A percentile compares a stretch with the other conserved stretches of the same genome.
Evolutionary conservation across 2,888 invertebrate species (phyloP).

Genomic region (Hirudinaria manillensis): DNA sequence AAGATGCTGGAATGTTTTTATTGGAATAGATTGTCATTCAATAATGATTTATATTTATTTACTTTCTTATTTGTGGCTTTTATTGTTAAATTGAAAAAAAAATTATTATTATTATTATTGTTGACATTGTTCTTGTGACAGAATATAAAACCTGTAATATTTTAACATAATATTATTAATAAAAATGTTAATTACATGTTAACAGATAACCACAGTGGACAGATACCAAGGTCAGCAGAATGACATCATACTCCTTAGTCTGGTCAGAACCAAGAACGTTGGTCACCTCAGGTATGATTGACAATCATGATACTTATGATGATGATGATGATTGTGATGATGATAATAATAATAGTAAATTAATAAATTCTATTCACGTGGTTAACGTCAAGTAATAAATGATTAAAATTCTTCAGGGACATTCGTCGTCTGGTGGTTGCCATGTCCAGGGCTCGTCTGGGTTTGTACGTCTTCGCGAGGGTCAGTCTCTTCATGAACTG

Average conservation of each 20-base stretch:
- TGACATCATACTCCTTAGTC: constrained; percentile 89
- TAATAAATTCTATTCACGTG: not conserved
- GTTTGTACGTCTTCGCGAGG: constrained; percentile 89
- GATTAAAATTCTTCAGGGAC: constrained; percentile 59
- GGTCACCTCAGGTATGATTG: constrained; percentile 69
- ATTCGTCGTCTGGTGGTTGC: constrained; percentile 93
- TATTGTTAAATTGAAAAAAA: too few relatives aligned
- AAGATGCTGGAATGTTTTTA: not conserved
- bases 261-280: constrained; percentile 92
- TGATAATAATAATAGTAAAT: not conserved
- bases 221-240: constrained; percentile 99
- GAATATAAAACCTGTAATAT: too few relatives aligned
- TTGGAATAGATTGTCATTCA: not conserved
- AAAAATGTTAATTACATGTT: too few relatives aligned
- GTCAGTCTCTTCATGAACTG: constrained; percentile 89
- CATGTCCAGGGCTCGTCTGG: constrained; percentile 91
- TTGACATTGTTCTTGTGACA: too few relatives aligned
- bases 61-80: too few relatives aligned
- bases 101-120: too few relatives aligned
- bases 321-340: not conserved
- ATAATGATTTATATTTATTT: too few relatives aligned
- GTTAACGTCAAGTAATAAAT: not conserved
- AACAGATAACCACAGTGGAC: constrained; percentile 74
- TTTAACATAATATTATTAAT: too few relatives aligned
- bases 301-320: not conserved